Evolutionary conservation across 2,797 vertebrate species (phyloP), one percentile per base, ranked within the genome.

Genomic region (Xyrichtys novacula): DNA sequence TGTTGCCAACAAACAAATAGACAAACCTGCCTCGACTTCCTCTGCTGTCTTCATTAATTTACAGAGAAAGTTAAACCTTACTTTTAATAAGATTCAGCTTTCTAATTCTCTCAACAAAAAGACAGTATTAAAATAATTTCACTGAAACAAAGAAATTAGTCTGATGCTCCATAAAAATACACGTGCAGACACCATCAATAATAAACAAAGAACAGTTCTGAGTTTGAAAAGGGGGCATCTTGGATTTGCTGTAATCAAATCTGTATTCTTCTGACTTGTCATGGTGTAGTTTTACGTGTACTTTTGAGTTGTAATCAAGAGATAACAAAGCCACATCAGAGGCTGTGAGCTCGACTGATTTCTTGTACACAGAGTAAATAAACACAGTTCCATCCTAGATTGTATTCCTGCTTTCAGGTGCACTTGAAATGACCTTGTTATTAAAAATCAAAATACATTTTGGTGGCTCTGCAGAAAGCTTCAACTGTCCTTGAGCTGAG

Each of bases 401-500:
- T 69, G 63, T 40, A 22, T 56, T 59, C 69, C 58, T 62, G 25
- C 60, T 53, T 56, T 34, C 49, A 73, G 60, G 31, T 73, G 48
- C 22, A 69, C 3, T 10, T 80, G 44, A 87, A 85, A 81, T 72
- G 64, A 52, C 59, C 64, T 52, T 20, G 76, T 62, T 76, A 76
- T 80, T 62, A 84, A 77, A 86, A 83, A 61, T 65, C 43, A 64
- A 65, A 74, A 85, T 83, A 66, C 53, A 59, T 76, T 61, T 82
- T 70, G 62, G 69, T 53, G 67, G 56, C 60, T 23, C 58, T 54
- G 66, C 71, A 82, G 70, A 88, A 85, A 56, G 49, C n/a, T 0
- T 2, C 19, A 67, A 76, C 71, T 83, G 76, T 83, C 74, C 71
- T 61, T 71, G 53, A 72, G 77, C 58, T 49, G 59, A 17, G 71